A percentile compares a stretch with the other conserved stretches of the same genome.
Conservation (phyloP, 2,888 invertebrate genomes). For the Athrips mouffetella region DNA sequence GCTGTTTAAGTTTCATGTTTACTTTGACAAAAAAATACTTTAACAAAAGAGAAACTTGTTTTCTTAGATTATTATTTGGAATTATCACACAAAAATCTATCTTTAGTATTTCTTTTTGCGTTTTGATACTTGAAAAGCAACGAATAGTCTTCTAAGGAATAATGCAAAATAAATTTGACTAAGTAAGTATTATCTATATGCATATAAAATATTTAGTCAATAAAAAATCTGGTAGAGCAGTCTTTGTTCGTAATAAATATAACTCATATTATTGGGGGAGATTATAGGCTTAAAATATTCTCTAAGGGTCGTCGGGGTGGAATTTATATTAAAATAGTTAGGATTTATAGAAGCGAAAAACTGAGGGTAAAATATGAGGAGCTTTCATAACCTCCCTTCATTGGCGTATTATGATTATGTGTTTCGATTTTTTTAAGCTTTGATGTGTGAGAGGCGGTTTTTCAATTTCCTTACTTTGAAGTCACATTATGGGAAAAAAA, state of each 20-base stretch:
- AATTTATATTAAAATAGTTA: conserved; percentile 26
- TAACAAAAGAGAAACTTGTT: not conserved
- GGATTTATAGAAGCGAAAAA: conserved; percentile 2
- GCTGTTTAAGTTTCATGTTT: too few relatives aligned
- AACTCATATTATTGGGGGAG: not conserved
- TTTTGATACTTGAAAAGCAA: not conserved
- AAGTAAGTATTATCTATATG: not conserved
- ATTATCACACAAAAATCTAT: not conserved
- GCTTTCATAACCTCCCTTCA: not conserved
- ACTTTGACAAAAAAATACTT: not conserved
- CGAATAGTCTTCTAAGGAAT: too few relatives aligned
- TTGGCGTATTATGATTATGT: not conserved
- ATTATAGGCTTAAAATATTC: conserved; percentile 22
- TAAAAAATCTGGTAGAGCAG: not conserved
- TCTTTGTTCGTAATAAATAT: conserved; percentile 7
- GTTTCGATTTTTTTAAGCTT: not conserved
- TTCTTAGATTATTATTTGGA: not conserved
- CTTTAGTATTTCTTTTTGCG: not conserved
- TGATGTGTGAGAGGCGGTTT: not conserved
- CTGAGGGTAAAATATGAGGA: not conserved
- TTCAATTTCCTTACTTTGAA: conserved; percentile 6
- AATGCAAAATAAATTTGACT: not conserved
- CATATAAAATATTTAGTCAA: too few relatives aligned
- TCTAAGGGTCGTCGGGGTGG: conserved; percentile 28
- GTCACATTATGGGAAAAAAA: not conserved